Conservation (phyloP, 1,140 invertebrate genomes). For the Anastatus disparis region DNA sequence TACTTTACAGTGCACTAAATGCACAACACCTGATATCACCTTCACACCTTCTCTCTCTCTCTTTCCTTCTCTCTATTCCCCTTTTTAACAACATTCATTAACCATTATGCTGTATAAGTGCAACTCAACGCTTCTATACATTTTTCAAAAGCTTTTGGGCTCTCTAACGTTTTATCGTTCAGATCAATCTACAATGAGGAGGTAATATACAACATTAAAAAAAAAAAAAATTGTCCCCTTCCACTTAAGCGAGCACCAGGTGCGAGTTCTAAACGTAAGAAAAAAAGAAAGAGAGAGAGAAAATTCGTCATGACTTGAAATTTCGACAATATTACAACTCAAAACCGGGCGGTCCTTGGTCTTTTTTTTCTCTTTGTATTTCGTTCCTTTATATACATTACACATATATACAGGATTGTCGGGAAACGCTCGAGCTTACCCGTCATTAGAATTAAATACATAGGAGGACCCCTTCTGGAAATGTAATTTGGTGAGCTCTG, state of each 20-base stretch:
- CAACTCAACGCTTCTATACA: not conserved
- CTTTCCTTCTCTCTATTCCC: no score
- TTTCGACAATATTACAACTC: constrained; percentile 29
- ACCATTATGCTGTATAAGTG: not conserved
- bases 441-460: constrained; percentile 37
- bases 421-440: constrained; percentile 26
- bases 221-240: constrained; percentile 20
- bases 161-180: not conserved
- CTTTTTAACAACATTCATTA: constrained; percentile 1
- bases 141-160: not conserved
- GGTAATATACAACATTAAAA: not conserved
- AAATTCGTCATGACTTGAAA: constrained; percentile 37
- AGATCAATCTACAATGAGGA: constrained; percentile 1
- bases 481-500: constrained; percentile 24
- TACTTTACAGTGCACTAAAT: no score
- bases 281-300: constrained; percentile 13
- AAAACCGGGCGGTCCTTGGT: not conserved
- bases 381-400: not conserved
- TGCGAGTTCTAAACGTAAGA: not conserved
- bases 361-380: not conserved
- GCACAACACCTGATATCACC: constrained; percentile 2
- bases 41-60: not conserved
- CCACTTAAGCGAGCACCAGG: constrained; percentile 24
- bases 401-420: not conserved
- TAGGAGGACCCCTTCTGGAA: constrained; percentile 12